Evolutionary conservation across 2,888 invertebrate genomes (phyloP).

Genomic region (Conchocele bisecta): DNA sequence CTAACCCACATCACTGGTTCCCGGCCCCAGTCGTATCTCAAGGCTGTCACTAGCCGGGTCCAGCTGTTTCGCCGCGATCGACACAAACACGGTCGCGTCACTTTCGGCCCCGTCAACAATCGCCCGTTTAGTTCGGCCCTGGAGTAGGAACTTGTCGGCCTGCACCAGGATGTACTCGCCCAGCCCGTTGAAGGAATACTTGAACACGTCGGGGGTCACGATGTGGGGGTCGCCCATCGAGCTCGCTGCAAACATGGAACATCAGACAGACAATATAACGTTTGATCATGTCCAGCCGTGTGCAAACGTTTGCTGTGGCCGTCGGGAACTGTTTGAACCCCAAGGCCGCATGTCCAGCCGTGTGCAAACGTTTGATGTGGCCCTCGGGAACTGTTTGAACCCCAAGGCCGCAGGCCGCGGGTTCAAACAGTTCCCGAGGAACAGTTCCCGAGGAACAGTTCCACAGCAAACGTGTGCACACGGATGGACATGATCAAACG

Average conservation of each 20-base stretch:
- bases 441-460: too few relatives aligned
- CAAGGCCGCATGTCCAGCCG: too few relatives aligned
- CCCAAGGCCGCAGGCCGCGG: too few relatives aligned
- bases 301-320: too few relatives aligned
- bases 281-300: too few relatives aligned
- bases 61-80: constrained; percentile 53
- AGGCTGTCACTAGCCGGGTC: constrained; percentile 42
- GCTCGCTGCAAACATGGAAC: constrained; percentile 37
- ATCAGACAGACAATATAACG: too few relatives aligned
- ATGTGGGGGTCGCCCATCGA: constrained; percentile 67
- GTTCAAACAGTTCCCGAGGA: too few relatives aligned
- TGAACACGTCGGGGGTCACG: constrained; percentile 55
- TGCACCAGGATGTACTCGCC: constrained; percentile 62
- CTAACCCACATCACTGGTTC: constrained; percentile 45
- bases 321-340: too few relatives aligned
- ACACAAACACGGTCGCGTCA: constrained; percentile 56
- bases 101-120: constrained; percentile 21
- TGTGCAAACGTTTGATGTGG: too few relatives aligned
- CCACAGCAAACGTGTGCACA: too few relatives aligned
- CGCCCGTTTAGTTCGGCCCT: constrained; percentile 34
- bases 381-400: too few relatives aligned
- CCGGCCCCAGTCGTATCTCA: constrained; percentile 47
- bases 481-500: too few relatives aligned
- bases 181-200: constrained; percentile 67
- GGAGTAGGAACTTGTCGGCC: constrained; percentile 38